Percentiles rank a stretch among this genome's conserved stretches.
Evolutionary conservation across 1,140 invertebrate genomes (phyloP).

Genomic region (Drosophila orosa): DNA sequence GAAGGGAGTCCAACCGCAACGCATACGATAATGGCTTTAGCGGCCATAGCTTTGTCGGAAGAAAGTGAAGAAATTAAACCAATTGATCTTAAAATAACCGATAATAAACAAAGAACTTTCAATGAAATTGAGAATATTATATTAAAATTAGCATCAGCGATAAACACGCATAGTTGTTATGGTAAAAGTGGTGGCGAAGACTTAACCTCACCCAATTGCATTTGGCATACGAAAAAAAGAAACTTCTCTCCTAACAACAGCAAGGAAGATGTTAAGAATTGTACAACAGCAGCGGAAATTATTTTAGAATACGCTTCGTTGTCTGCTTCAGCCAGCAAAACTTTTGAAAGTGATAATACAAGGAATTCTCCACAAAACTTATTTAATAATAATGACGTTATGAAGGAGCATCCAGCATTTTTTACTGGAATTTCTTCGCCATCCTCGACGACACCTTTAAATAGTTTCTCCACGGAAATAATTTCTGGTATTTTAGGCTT

Average conservation of each 20-base stretch:
- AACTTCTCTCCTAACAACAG: neutral
- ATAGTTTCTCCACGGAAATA: constrained; percentile 47
- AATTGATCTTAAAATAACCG: constrained; percentile 6
- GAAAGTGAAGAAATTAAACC: constrained; percentile 32
- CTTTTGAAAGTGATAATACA: constrained; percentile 7
- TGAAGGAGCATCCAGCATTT: constrained; percentile 26
- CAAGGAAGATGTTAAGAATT: constrained; percentile 17
- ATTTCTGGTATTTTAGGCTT: constrained; percentile 8
- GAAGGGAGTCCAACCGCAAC: constrained; percentile 29
- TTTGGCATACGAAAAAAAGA: constrained; percentile 63
- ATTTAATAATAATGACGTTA: constrained; percentile 3
- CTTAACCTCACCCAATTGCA: constrained; percentile 45
- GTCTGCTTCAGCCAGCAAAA: constrained; percentile 22
- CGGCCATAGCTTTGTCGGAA: constrained; percentile 65
- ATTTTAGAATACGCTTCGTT: constrained; percentile 72
- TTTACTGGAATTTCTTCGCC: constrained; percentile 32
- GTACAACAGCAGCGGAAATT: constrained; percentile 68
- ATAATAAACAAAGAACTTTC: constrained; percentile 27
- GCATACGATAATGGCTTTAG: constrained; percentile 67
- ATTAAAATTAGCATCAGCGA: constrained; percentile 39
- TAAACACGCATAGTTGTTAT: constrained; percentile 9
- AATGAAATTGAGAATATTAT: constrained; percentile 69
- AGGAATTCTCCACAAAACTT: constrained; percentile 17
- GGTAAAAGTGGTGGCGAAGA: constrained; percentile 26
- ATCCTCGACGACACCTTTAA: constrained; percentile 51